Percentiles rank a stretch among this genome's conserved stretches.
Evolutionary conservation across 1,140 invertebrate genomes (phyloP).

Genomic region (Diploscapter pachys): DNA sequence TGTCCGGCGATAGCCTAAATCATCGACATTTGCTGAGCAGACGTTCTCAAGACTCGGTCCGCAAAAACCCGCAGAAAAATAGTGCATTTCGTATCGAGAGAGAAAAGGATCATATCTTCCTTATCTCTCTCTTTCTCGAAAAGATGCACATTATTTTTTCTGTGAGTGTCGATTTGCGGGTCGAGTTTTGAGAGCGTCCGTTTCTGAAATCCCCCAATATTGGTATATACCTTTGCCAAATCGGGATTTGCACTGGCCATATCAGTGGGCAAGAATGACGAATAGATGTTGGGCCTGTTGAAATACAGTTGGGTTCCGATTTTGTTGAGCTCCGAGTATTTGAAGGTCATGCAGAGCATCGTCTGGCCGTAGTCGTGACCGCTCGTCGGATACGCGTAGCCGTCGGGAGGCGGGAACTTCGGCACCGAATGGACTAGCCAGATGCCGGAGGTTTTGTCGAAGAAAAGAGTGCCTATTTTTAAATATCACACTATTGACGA

Average conservation of each 20-base stretch:
- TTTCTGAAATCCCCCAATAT: too few relatives aligned
- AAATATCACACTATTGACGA: neutral
- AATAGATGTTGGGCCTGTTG: slow-evolving; percentile 42
- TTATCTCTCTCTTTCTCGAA: too few relatives aligned
- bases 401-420: slow-evolving; percentile 34
- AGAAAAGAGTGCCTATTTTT: slow-evolving; percentile 37
- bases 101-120: too few relatives aligned
- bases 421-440: slow-evolving; percentile 46
- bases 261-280: slow-evolving; percentile 34
- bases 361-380: slow-evolving; percentile 44
- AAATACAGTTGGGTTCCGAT: slow-evolving; percentile 43
- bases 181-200: too few relatives aligned
- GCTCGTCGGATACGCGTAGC: slow-evolving; percentile 37
- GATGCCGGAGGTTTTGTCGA: slow-evolving; percentile 35
- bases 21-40: too few relatives aligned
- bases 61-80: too few relatives aligned
- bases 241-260: slow-evolving; percentile 38
- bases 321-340: slow-evolving; percentile 37
- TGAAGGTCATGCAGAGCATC: slow-evolving; percentile 42
- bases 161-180: too few relatives aligned
- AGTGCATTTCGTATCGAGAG: too few relatives aligned
- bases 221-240: slow-evolving; percentile 32
- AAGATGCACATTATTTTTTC: too few relatives aligned
- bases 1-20: slow-evolving; percentile 31
- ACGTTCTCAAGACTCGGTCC: too few relatives aligned